Evolutionary conservation across 2,113 vertebrate genomes (phyloP).

Genomic region (Pampusana beccarii): DNA sequence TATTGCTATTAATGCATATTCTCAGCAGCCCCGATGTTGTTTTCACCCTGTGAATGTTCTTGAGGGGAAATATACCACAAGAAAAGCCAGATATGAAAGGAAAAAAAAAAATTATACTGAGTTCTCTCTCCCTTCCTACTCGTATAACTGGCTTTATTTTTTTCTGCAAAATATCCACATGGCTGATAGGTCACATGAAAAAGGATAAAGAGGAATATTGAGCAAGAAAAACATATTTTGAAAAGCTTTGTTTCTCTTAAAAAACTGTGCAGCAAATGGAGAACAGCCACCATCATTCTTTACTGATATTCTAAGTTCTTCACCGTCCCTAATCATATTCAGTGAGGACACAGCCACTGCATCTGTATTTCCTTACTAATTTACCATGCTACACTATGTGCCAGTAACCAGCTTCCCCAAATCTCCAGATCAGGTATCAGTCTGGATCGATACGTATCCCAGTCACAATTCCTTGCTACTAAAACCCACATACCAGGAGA

Average conservation of each 20-base stretch:
- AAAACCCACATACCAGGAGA: neutral
- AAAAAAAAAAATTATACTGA: neutral
- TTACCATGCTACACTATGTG: neutral
- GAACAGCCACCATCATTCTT: neutral
- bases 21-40: constrained; percentile 43
- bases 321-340: neutral
- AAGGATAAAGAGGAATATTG: neutral
- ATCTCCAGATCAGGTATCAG: neutral
- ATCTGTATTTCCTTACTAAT: neutral
- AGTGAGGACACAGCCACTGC: neutral
- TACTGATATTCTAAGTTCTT: neutral
- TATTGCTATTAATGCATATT: neutral
- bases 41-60: constrained; percentile 31
- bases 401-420: neutral
- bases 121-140: constrained; percentile 1
- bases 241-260: neutral
- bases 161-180: neutral
- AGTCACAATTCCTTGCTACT: neutral
- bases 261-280: neutral
- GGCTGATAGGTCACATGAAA: neutral
- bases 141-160: neutral
- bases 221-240: neutral
- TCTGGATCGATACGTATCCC: neutral
- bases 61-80: constrained; percentile 3
- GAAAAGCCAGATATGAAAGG: constrained; percentile 5